phyloP scores from a whole-genome alignment of 2,113 vertebrate species.

The Microcebus murinus region DNA sequence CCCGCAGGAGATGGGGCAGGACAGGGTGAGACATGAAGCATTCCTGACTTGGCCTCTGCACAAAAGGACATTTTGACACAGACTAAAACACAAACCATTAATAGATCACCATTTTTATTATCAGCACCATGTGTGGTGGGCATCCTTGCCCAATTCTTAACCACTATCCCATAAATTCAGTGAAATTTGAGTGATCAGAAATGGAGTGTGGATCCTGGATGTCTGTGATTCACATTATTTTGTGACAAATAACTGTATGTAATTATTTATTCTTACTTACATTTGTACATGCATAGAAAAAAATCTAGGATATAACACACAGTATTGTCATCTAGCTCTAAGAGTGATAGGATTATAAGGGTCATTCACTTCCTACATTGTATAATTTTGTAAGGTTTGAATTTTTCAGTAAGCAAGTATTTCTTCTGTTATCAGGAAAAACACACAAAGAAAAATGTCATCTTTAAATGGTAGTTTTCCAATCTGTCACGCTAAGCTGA shows the following conservation, averaged over 20 bases:
- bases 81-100: not conserved
- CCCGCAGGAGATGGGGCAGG: not conserved
- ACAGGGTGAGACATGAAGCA: not conserved
- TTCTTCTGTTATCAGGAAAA: slow-evolving; percentile 38
- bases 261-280: not conserved
- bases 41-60: not conserved
- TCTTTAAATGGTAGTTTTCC: not conserved
- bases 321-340: not conserved
- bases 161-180: not conserved
- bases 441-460: not conserved
- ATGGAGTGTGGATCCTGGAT: not conserved
- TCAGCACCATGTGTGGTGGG: not conserved
- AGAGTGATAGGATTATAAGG: not conserved
- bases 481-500: not conserved
- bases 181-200: not conserved
- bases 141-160: not conserved
- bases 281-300: not conserved
- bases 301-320: not conserved
- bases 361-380: not conserved
- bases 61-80: not conserved
- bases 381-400: not conserved
- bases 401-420: not conserved
- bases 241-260: not conserved
- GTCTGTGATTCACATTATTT: not conserved
- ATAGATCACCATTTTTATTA: slow-evolving; percentile 29